These are phyloP conservation scores for Magallana ariakensis DNA, from an alignment of 1,140 invertebrate genomes.

Conservation along the genomic window DNA sequence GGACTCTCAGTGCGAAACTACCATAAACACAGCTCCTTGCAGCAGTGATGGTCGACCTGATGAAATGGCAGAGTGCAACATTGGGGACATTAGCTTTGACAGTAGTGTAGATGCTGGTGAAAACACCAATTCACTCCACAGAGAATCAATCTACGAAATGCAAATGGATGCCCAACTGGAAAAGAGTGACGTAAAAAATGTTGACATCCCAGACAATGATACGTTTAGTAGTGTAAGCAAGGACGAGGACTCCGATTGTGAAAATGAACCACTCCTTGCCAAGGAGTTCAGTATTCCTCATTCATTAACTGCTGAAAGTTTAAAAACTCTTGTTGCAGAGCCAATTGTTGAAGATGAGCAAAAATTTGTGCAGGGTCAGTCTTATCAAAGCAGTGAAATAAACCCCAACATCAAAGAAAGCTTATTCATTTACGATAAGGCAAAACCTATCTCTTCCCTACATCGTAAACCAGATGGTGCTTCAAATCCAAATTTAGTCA, in stretches of 20 bases:
- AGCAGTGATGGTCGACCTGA: conserved; percentile 43
- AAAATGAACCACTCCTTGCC: conserved; percentile 46
- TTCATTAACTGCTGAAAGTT: conserved; percentile 59
- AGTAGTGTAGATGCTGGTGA: conserved; percentile 70
- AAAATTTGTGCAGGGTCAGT: conserved; percentile 20
- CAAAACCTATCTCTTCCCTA: conserved; percentile 56
- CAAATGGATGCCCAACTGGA: conserved; percentile 76
- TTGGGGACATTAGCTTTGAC: conserved; percentile 70
- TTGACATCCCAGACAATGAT: conserved; percentile 72
- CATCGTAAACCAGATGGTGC: conserved; percentile 90
- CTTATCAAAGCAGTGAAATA: conserved; percentile 39
- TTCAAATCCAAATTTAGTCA: conserved; percentile 90
- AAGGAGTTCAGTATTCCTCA: conserved; percentile 33
- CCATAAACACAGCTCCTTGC: conserved; percentile 37
- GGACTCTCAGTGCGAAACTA: conserved; percentile 34
- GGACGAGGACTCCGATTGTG: conserved; percentile 63
- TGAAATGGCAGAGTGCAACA: conserved; percentile 62
- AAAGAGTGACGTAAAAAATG: conserved; percentile 57
- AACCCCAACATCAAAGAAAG: conserved; percentile 44
- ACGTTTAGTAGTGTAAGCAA: conserved; percentile 74
- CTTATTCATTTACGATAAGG: conserved; percentile 51
- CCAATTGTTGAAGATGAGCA: conserved; percentile 53
- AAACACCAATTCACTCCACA: conserved; percentile 55
- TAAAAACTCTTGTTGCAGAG: conserved; percentile 63
- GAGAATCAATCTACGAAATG: conserved; percentile 78